Conservation (phyloP, 2,888 invertebrate genomes). For the Drepanosiphum platanoidis region DNA sequence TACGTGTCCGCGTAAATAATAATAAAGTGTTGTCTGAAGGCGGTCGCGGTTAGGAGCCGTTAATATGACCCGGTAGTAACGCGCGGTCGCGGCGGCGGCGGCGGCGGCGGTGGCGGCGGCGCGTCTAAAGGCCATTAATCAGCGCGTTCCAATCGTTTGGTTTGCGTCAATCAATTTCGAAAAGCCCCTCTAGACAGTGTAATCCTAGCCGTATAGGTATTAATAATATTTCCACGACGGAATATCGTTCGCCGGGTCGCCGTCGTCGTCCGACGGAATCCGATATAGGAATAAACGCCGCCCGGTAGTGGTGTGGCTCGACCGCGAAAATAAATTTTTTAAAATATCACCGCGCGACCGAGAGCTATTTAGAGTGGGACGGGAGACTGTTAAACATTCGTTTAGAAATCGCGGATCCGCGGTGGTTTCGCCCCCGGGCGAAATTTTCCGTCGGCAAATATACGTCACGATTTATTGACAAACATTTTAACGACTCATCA, state of each 20-base stretch:
- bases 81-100: background rate
- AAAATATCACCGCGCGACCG: no score
- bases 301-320: background rate
- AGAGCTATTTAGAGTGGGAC: no score
- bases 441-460: no score
- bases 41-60: background rate
- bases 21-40: background rate
- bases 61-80: background rate
- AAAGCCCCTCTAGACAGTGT: conserved; percentile 24
- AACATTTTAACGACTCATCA: no score
- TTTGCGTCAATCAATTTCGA: conserved; percentile 37
- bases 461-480: no score
- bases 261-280: background rate
- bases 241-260: background rate
- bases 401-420: no score
- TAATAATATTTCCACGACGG: conserved; percentile 35
- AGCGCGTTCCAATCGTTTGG: conserved; percentile 21
- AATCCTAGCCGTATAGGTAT: conserved; percentile 31
- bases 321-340: background rate
- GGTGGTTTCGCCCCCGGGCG: no score
- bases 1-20: background rate
- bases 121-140: conserved; percentile 28
- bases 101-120: background rate
- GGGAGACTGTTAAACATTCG: no score
- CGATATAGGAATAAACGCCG: background rate